Conservation (phyloP, 1,140 invertebrate genomes). For the Mesaphorura yosii region DNA sequence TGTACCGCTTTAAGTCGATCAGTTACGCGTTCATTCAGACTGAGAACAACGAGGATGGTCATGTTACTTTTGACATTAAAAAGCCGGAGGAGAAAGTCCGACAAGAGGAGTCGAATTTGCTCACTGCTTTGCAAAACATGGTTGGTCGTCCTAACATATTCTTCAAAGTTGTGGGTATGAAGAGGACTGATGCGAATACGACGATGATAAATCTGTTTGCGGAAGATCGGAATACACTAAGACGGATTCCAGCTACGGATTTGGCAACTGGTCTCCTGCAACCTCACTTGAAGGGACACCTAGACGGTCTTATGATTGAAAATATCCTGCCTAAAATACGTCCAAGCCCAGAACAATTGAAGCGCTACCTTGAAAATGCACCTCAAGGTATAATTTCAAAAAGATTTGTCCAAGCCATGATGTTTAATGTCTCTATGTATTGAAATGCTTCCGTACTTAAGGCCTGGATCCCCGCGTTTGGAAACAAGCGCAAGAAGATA, state of each 20-base stretch:
- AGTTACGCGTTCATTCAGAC: conserved; percentile 34
- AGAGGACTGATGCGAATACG: conserved; percentile 12
- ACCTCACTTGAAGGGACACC: conserved; percentile 49
- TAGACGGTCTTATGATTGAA: conserved; percentile 52
- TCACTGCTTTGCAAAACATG: conserved; percentile 19
- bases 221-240: conserved; percentile 38
- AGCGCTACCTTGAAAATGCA: conserved; percentile 78
- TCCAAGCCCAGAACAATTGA: conserved; percentile 55
- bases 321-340: conserved; percentile 44
- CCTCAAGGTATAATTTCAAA: conserved; percentile 52
- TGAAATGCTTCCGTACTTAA: conserved; percentile 31
- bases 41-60: conserved; percentile 28
- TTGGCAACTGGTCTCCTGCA: conserved; percentile 55
- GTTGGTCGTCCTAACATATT: conserved; percentile 24
- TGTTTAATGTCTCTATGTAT: conserved; percentile 3
- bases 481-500: conserved; percentile 47
- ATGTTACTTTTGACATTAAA: conserved; percentile 19
- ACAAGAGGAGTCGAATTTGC: conserved; percentile 20
- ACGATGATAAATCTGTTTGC: conserved; percentile 17
- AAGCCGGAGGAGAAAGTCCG: conserved; percentile 18
- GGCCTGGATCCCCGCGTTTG: conserved; percentile 67
- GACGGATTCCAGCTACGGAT: conserved; percentile 62
- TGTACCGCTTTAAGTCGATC: conserved; percentile 85
- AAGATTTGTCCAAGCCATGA: neutral
- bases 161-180: conserved; percentile 26